Conservation (phyloP, 2,113 vertebrate species). For the Abramis brama region DNA sequence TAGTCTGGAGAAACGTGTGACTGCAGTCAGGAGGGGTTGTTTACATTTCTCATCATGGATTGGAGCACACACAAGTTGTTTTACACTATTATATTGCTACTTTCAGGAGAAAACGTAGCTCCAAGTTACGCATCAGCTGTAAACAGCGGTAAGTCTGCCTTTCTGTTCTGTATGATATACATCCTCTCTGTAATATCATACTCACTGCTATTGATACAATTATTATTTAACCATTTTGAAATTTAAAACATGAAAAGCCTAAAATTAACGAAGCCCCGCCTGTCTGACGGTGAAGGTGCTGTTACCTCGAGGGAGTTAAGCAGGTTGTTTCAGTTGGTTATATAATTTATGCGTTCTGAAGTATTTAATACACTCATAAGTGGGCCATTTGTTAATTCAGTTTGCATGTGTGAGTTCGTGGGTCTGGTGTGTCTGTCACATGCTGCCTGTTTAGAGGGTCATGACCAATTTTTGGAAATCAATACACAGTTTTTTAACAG, state of each 20-base stretch:
- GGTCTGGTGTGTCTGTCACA: background rate
- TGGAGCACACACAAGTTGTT: slow-evolving; percentile 50
- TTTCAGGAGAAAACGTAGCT: slow-evolving; percentile 52
- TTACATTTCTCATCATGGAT: slow-evolving; percentile 56
- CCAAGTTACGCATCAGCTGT: slow-evolving; percentile 47
- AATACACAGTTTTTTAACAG: background rate
- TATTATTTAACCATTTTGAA: background rate
- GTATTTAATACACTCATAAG: background rate
- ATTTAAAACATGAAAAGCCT: background rate
- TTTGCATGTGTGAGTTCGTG: background rate
- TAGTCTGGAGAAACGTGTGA: slow-evolving; percentile 50
- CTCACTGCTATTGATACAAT: background rate
- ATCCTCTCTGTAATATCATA: background rate
- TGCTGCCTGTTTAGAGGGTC: background rate
- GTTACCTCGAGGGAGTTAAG: background rate
- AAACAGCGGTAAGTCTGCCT: slow-evolving; percentile 63
- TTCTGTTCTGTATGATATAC: background rate
- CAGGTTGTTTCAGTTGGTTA: background rate
- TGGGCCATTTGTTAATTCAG: background rate
- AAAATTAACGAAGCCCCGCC: background rate
- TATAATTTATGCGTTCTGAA: background rate
- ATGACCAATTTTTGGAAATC: background rate
- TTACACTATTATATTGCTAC: slow-evolving; percentile 63
- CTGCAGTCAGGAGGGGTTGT: background rate
- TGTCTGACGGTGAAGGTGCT: background rate